Percentiles rank a stretch among this genome's conserved stretches.
Evolutionary conservation across 1,140 invertebrate species (phyloP).

Genomic region (Temnothorax nylanderi): DNA sequence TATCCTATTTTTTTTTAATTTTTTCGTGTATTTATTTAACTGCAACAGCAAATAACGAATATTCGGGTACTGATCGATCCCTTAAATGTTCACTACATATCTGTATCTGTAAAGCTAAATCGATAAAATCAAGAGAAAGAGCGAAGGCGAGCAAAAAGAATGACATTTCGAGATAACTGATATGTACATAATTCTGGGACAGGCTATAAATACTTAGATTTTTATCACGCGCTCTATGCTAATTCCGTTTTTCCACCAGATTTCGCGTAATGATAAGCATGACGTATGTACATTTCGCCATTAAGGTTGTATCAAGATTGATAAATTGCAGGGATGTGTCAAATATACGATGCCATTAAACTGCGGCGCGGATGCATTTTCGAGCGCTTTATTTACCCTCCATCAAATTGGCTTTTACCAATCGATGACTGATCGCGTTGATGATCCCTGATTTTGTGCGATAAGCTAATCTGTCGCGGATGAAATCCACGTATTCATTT

Average conservation of each 20-base stretch:
- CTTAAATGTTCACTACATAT: not conserved
- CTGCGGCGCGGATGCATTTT: constrained; percentile 42
- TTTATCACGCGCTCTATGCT: constrained; percentile 15
- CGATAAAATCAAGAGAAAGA: not conserved
- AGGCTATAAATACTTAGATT: constrained; percentile 23
- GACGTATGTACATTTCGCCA: constrained; percentile 39
- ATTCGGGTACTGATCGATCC: not conserved
- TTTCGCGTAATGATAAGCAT: constrained; percentile 41
- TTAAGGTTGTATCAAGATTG: constrained; percentile 54
- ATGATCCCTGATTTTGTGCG: constrained; percentile 2
- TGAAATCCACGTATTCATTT: constrained; percentile 19
- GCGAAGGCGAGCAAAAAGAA: not conserved
- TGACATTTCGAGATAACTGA: not conserved
- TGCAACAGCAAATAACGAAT: not conserved
- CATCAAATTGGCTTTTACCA: constrained; percentile 49
- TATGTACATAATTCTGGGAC: not conserved
- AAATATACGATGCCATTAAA: constrained; percentile 50
- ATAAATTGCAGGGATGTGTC: constrained; percentile 47
- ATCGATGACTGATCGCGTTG: constrained; percentile 38
- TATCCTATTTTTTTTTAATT: not conserved
- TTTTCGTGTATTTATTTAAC: not conserved
- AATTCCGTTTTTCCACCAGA: constrained; percentile 32
- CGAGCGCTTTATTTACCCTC: constrained; percentile 54
- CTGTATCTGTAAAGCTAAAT: not conserved
- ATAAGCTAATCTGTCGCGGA: constrained; percentile 44